A percentile compares a stretch with the other conserved stretches of the same genome.
Evolutionary conservation across 2,113 vertebrate genomes (phyloP).

Genomic region (Galeopterus variegatus): DNA sequence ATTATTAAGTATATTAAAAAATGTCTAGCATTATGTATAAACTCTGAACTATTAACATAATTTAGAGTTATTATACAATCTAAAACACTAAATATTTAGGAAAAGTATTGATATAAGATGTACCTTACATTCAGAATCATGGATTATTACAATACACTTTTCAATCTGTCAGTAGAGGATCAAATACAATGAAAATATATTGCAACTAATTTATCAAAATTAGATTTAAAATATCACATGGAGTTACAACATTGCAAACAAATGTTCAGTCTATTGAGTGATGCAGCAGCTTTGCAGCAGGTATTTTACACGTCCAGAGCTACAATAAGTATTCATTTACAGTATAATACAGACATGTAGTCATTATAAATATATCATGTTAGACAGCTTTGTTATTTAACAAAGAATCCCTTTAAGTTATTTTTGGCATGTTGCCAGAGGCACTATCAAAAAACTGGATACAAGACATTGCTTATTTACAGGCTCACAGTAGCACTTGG

Average conservation of each 20-base stretch:
- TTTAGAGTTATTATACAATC: conserved; percentile 47
- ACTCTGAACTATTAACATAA: conserved; percentile 45
- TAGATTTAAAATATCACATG: conserved; percentile 69
- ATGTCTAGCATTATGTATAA: conserved; percentile 39
- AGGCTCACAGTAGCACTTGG: conserved; percentile 53
- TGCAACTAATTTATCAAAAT: conserved; percentile 70
- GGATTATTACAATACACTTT: conserved; percentile 82
- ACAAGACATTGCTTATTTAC: not conserved
- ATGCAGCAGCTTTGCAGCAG: conserved; percentile 38
- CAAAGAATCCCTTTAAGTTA: conserved; percentile 81
- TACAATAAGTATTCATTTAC: conserved; percentile 64
- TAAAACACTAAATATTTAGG: conserved; percentile 75
- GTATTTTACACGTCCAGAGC: conserved; percentile 65
- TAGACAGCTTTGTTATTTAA: conserved; percentile 86
- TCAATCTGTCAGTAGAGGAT: conserved; percentile 78
- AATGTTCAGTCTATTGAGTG: conserved; percentile 66
- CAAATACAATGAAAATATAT: conserved; percentile 83
- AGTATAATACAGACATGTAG: conserved; percentile 79
- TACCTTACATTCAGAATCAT: conserved; percentile 83
- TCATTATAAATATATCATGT: conserved; percentile 81
- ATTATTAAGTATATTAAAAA: conserved; percentile 45
- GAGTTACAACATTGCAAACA: conserved; percentile 74
- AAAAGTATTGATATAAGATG: conserved; percentile 82
- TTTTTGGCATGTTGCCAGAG: conserved; percentile 80
- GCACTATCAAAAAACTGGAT: conserved; percentile 67